Evolutionary conservation across 1,140 invertebrate genomes (phyloP).

Genomic region (Philaenus spumarius): DNA sequence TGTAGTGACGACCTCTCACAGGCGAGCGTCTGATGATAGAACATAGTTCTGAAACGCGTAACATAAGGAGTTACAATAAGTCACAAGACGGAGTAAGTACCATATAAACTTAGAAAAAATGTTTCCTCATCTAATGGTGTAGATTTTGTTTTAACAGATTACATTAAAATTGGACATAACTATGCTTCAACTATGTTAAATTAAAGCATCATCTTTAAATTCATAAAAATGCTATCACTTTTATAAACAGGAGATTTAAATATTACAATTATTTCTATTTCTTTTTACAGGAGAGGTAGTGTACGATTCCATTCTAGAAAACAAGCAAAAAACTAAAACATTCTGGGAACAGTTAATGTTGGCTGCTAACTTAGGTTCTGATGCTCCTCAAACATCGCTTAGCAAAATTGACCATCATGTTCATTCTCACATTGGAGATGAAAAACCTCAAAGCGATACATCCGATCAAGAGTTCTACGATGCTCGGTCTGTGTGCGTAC

Average conservation of each 20-base stretch:
- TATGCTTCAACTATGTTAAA: no score
- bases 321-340: slow-evolving; percentile 36
- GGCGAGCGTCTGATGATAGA: no score
- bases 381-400: neutral
- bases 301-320: slow-evolving; percentile 36
- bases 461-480: slow-evolving; percentile 18
- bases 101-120: no score
- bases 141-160: no score
- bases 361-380: slow-evolving; percentile 20
- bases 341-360: slow-evolving; percentile 39
- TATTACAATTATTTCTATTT: slow-evolving; percentile 8
- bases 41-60: no score
- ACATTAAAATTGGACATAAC: no score
- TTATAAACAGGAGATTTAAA: neutral
- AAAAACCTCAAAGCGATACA: slow-evolving; percentile 12
- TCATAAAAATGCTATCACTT: no score
- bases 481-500: neutral
- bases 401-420: neutral
- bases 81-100: no score
- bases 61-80: no score
- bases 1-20: no score
- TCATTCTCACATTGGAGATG: neutral
- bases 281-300: slow-evolving; percentile 34
- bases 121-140: no score
- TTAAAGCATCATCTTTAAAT: no score